Conservation (phyloP, 2,888 invertebrate genomes). For the Campaea margaritaria region DNA sequence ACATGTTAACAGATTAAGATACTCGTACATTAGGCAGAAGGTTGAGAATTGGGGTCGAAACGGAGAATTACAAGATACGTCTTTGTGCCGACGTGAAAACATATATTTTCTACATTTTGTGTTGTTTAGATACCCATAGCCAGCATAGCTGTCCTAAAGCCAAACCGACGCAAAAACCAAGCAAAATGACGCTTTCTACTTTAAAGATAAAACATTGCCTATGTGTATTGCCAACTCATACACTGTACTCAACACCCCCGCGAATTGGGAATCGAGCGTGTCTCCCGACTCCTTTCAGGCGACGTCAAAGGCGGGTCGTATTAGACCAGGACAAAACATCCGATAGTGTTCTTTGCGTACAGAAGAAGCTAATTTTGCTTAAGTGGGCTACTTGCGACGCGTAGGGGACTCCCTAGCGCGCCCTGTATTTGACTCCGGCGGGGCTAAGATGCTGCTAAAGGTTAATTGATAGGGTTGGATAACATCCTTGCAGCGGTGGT, state of each 20-base stretch:
- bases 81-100: too few species aligned
- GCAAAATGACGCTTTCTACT: too few species aligned
- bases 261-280: conserved; percentile 60
- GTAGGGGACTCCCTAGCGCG: conserved; percentile 60
- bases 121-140: too few species aligned
- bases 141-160: too few species aligned
- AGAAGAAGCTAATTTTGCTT: conserved; percentile 84
- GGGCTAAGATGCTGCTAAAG: conserved; percentile 66
- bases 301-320: conserved; percentile 73
- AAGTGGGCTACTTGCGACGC: conserved; percentile 80
- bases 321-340: conserved; percentile 77
- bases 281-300: conserved; percentile 66
- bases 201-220: too few species aligned
- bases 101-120: too few species aligned
- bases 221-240: not conserved
- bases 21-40: too few species aligned
- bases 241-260: conserved; percentile 29
- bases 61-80: too few species aligned
- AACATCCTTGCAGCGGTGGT: too few species aligned
- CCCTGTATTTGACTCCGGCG: conserved; percentile 66
- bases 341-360: conserved; percentile 83
- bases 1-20: too few species aligned
- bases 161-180: too few species aligned
- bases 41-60: too few species aligned
- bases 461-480: conserved; percentile 1